phyloP scores from a whole-genome alignment of 2,888 invertebrate species.

The Orchestes rusci region DNA sequence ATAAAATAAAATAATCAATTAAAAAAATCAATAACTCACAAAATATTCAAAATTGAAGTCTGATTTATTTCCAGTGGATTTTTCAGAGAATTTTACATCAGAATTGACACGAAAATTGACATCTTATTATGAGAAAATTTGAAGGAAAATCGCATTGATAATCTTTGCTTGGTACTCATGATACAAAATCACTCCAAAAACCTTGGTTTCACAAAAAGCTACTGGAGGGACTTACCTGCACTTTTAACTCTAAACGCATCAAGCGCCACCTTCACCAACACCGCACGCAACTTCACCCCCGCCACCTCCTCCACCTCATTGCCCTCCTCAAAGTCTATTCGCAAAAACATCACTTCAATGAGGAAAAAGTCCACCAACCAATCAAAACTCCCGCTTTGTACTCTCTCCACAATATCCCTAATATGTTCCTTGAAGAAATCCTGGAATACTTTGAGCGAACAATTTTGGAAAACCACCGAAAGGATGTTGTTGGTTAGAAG shows the following conservation, averaged over 20 bases:
- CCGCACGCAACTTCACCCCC: slow-evolving; percentile 34
- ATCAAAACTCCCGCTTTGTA: slow-evolving; percentile 2
- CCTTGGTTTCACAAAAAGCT: too few species aligned
- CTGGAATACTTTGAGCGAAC: slow-evolving; percentile 32
- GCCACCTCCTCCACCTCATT: not conserved
- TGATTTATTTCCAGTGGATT: too few species aligned
- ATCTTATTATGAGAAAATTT: too few species aligned
- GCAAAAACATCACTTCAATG: slow-evolving; percentile 37
- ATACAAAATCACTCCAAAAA: too few species aligned
- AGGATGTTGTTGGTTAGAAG: slow-evolving; percentile 30
- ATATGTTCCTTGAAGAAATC: slow-evolving; percentile 33
- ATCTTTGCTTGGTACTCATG: too few species aligned
- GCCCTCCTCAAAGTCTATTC: slow-evolving; percentile 30
- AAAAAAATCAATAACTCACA: too few species aligned
- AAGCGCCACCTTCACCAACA: slow-evolving; percentile 34
- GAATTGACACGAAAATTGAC: too few species aligned
- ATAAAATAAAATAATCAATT: too few species aligned
- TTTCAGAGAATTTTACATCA: too few species aligned
- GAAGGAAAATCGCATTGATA: too few species aligned
- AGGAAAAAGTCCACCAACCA: slow-evolving; percentile 31
- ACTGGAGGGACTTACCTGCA: slow-evolving; percentile 8
- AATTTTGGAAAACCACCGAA: slow-evolving; percentile 30
- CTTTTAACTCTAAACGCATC: slow-evolving; percentile 36
- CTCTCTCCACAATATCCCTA: slow-evolving; percentile 19
- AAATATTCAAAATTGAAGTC: too few species aligned